Conservation (phyloP, 1,140 invertebrate genomes). For the Sitobion miscanthi region DNA sequence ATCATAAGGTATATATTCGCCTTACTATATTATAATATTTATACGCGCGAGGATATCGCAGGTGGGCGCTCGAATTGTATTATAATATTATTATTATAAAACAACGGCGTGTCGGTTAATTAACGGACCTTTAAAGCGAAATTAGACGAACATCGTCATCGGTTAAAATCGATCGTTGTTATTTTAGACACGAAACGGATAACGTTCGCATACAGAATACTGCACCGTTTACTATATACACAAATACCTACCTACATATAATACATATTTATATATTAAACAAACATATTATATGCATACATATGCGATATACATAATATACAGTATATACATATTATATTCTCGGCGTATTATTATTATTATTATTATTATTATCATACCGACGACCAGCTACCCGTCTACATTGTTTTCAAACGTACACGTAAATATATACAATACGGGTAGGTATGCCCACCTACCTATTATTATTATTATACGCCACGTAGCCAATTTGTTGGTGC, state of each 20-base stretch:
- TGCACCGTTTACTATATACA: not conserved
- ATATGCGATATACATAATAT: no score
- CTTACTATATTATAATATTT: no score
- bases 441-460: not conserved
- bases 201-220: not conserved
- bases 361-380: not conserved
- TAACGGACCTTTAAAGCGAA: not conserved
- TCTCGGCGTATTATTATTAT: not conserved
- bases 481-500: not conserved
- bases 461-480: not conserved
- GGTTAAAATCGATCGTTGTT: not conserved
- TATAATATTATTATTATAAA: not conserved
- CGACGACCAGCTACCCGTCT: not conserved
- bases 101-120: not conserved
- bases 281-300: no score
- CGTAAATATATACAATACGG: no score
- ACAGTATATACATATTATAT: no score
- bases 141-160: not conserved
- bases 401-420: not conserved
- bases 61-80: not conserved
- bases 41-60: not conserved
- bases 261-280: not conserved
- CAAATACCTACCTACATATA: not conserved
- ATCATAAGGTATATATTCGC: no score
- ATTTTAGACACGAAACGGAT: conserved; percentile 13